Conservation (phyloP, 2,888 invertebrate species). For the Tineola bisselliella region DNA sequence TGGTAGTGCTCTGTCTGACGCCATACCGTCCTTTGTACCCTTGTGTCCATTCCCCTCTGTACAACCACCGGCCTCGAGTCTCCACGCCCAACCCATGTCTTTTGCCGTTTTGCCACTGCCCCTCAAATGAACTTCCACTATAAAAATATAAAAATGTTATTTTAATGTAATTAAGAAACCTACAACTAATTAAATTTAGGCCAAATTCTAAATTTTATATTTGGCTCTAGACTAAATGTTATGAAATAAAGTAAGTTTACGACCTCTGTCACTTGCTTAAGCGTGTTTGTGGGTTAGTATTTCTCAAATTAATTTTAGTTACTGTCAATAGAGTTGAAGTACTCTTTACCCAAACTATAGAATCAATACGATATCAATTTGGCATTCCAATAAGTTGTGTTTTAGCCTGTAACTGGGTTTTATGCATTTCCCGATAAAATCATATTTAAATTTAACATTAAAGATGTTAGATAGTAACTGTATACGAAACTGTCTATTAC, state of each 20-base stretch:
- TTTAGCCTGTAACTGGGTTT: too few relatives aligned
- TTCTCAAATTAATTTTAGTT: too few relatives aligned
- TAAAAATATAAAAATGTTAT: slow-evolving; percentile 27
- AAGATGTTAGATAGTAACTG: too few relatives aligned
- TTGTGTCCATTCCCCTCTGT: slow-evolving; percentile 98
- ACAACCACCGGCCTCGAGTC: slow-evolving; percentile 95
- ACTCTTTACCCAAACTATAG: too few relatives aligned
- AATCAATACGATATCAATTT: too few relatives aligned
- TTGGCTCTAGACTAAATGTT: neutral
- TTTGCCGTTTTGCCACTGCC: slow-evolving; percentile 99
- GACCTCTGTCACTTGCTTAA: neutral
- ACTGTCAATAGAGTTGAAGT: too few relatives aligned
- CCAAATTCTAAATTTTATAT: neutral
- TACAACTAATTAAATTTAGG: neutral
- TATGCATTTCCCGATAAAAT: too few relatives aligned
- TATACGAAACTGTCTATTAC: too few relatives aligned
- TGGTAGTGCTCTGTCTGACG: slow-evolving; percentile 93
- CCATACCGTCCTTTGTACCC: slow-evolving; percentile 99
- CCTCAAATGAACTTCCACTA: slow-evolving; percentile 96
- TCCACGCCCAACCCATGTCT: slow-evolving; percentile 98
- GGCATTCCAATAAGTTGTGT: too few relatives aligned
- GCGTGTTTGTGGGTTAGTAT: too few relatives aligned
- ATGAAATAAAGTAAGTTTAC: neutral
- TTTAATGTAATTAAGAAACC: neutral
- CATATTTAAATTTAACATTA: too few relatives aligned